phyloP scores from a whole-genome alignment of 2,888 invertebrate genomes.

The Biston stratarius region DNA sequence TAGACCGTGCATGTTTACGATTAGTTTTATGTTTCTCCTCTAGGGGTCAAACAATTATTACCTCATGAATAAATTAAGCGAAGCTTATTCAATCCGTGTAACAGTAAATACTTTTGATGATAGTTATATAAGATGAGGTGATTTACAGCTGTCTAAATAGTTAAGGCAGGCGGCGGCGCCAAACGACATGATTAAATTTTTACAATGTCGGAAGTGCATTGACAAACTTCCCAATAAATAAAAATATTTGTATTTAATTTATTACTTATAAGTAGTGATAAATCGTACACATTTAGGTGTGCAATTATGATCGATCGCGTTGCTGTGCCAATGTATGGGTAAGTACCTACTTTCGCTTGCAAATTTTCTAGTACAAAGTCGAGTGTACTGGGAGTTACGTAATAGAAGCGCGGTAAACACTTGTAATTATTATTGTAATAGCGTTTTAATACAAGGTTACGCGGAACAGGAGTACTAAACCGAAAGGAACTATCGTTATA shows the following conservation, averaged over 20 bases:
- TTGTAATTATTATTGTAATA: conserved; percentile 78
- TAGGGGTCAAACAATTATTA: conserved; percentile 43
- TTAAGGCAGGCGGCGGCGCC: conserved; percentile 35
- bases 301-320: conserved; percentile 24
- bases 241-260: conserved; percentile 18
- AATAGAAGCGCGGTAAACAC: conserved; percentile 69
- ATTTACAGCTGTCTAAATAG: conserved; percentile 38
- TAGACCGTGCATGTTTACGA: conserved; percentile 34
- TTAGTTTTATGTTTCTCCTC: conserved; percentile 39
- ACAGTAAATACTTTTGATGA: conserved; percentile 44
- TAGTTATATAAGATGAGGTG: conserved; percentile 46
- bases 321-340: conserved; percentile 45
- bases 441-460: conserved; percentile 60
- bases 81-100: conserved; percentile 47
- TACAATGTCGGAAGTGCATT: conserved; percentile 42
- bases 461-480: too few species aligned
- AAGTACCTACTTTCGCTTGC: conserved; percentile 72
- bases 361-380: conserved; percentile 69
- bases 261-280: conserved; percentile 22
- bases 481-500: too few species aligned
- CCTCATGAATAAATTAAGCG: conserved; percentile 50
- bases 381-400: conserved; percentile 55
- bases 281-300: conserved; percentile 21
- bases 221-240: conserved; percentile 38
- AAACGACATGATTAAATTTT: conserved; percentile 23